These are phyloP conservation scores for Sacculina carcini DNA, from an alignment of 2,888 invertebrate species.

Conservation along the genomic window DNA sequence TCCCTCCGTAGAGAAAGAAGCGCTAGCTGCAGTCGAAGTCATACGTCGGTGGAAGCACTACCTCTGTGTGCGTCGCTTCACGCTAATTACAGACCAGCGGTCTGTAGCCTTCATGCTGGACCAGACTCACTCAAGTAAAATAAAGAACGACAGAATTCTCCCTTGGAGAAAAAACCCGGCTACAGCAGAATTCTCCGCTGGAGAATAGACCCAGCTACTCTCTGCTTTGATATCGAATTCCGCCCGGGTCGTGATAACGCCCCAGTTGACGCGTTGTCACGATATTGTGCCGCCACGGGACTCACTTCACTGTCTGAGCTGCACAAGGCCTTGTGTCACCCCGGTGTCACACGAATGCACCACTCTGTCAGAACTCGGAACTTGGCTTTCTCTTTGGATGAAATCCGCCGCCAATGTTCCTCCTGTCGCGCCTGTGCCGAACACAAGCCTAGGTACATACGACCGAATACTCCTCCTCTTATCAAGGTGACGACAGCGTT, in stretches of 20 bases:
- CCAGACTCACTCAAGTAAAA: background rate
- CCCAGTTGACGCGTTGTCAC: background rate
- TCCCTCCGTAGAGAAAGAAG: background rate
- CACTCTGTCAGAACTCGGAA: too few species aligned
- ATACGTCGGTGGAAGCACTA: background rate
- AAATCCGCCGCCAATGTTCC: too few species aligned
- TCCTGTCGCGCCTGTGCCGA: too few species aligned
- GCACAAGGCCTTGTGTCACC: background rate
- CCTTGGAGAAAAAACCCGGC: too few species aligned
- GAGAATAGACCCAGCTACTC: background rate
- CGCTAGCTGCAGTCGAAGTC: background rate
- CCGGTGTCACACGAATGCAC: background rate
- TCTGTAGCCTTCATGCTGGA: background rate
- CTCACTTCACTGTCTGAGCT: background rate
- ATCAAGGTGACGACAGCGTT: constrained; percentile 13
- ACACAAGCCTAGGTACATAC: too few species aligned
- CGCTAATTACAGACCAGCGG: background rate
- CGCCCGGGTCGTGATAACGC: background rate
- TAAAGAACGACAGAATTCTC: too few species aligned
- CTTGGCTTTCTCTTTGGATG: too few species aligned
- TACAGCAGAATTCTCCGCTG: background rate
- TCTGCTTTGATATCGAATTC: background rate
- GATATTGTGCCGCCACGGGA: background rate
- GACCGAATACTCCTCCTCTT: background rate
- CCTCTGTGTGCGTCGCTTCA: background rate